Conservation (phyloP, 2,113 vertebrate genomes). For the Scomber colias region DNA sequence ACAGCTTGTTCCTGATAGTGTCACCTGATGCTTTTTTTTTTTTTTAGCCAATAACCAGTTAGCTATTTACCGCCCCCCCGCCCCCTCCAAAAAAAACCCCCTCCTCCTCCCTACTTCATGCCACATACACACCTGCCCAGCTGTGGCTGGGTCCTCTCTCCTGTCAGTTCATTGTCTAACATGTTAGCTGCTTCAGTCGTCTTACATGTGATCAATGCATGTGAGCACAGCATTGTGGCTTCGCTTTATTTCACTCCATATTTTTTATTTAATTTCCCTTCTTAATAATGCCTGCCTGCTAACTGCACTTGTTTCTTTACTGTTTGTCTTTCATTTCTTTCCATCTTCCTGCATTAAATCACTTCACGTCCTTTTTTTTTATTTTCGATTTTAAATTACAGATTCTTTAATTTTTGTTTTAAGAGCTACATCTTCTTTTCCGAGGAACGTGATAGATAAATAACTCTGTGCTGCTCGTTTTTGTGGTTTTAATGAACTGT, state of each 20-base stretch:
- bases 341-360: neutral
- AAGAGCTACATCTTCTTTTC: neutral
- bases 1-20: neutral
- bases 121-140: constrained; percentile 3
- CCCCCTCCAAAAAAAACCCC: neutral
- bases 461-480: neutral
- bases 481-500: constrained; percentile 1
- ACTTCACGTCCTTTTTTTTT: neutral
- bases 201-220: constrained; percentile 17
- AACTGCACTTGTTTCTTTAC: neutral
- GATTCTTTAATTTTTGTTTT: neutral
- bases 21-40: neutral
- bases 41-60: constrained; percentile 1
- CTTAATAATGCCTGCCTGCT: constrained; percentile 9
- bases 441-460: neutral
- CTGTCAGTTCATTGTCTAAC: neutral
- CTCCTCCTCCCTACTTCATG: neutral
- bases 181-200: neutral
- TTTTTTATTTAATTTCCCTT: neutral
- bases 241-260: neutral
- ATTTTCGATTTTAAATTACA: neutral
- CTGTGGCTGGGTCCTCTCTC: neutral
- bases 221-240: constrained; percentile 6
- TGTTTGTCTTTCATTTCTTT: neutral
- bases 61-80: neutral